Conservation (phyloP, 2,888 invertebrate species). For the Callyntrura guangdongensis region DNA sequence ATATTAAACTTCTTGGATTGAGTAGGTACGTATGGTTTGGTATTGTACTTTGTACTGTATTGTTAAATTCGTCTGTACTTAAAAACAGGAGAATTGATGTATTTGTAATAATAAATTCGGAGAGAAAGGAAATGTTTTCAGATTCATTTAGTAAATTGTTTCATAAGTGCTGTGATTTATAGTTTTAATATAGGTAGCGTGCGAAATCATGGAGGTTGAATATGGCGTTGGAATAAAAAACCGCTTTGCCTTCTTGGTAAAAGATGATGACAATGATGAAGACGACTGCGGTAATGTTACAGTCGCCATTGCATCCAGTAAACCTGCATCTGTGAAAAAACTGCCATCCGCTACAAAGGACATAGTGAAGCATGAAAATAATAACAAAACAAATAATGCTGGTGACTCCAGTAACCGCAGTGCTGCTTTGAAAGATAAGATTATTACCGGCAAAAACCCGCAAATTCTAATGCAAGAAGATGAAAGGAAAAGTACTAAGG, state of each 20-base stretch:
- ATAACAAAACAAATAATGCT: neutral
- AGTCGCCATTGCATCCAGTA: slow-evolving; percentile 88
- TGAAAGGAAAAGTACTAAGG: slow-evolving; percentile 84
- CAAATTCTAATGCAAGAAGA: slow-evolving; percentile 88
- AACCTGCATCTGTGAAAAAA: neutral
- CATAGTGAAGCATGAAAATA: neutral
- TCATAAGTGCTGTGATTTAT: too few relatives aligned
- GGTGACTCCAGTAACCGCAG: slow-evolving; percentile 88
- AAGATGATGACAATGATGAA: slow-evolving; percentile 91
- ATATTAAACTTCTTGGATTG: too few relatives aligned
- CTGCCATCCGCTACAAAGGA: neutral
- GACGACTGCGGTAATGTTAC: slow-evolving; percentile 91
- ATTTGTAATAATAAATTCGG: too few relatives aligned
- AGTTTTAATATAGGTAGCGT: too few relatives aligned
- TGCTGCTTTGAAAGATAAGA: slow-evolving; percentile 91
- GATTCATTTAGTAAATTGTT: too few relatives aligned
- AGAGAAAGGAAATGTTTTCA: too few relatives aligned
- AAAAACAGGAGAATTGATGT: too few relatives aligned
- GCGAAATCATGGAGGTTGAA: slow-evolving; percentile 91
- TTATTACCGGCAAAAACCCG: neutral
- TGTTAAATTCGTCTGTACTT: too few relatives aligned
- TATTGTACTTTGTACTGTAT: too few relatives aligned
- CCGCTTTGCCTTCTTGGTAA: slow-evolving; percentile 94
- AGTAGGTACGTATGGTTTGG: too few relatives aligned
- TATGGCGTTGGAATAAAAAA: slow-evolving; percentile 96